These are phyloP conservation scores for Eonycteris spelaea DNA, from an alignment of 2,113 vertebrate genomes.

Conservation along the genomic window DNA sequence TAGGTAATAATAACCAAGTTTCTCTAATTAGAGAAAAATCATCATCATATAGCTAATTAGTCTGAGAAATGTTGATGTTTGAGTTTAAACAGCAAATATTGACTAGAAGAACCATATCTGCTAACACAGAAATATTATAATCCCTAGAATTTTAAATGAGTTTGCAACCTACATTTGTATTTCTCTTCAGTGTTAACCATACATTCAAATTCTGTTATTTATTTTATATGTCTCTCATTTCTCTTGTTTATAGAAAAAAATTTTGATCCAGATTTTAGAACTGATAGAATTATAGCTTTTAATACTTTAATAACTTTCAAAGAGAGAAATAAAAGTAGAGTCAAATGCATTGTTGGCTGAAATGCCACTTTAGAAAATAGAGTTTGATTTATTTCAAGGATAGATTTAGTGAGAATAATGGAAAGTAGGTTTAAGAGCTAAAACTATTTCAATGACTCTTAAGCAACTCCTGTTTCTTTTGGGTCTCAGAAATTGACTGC, in stretches of 20 bases:
- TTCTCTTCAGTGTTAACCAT: neutral
- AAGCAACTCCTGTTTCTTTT: neutral
- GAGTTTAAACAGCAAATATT: neutral
- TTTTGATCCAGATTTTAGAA: neutral
- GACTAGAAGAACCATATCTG: neutral
- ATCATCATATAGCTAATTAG: constrained; percentile 72
- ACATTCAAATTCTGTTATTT: constrained; percentile 10
- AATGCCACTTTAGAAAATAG: constrained; percentile 46
- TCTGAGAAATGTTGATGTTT: constrained; percentile 73
- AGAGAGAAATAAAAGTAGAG: neutral
- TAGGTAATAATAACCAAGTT: constrained; percentile 73
- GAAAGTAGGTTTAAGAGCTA: constrained; percentile 3
- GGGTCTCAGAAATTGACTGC: neutral
- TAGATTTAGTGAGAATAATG: neutral
- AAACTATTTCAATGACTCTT: constrained; percentile 29
- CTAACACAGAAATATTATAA: neutral
- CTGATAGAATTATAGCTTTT: neutral
- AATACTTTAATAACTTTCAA: constrained; percentile 39
- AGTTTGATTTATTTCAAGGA: constrained; percentile 45
- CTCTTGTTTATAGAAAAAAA: neutral
- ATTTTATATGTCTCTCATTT: neutral
- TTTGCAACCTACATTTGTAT: neutral
- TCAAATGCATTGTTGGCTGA: constrained; percentile 16
- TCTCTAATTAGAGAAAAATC: constrained; percentile 67
- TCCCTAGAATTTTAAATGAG: neutral